phyloP scores from a whole-genome alignment of 2,113 vertebrate genomes.

The Machaerirhynchus nigripectus region DNA sequence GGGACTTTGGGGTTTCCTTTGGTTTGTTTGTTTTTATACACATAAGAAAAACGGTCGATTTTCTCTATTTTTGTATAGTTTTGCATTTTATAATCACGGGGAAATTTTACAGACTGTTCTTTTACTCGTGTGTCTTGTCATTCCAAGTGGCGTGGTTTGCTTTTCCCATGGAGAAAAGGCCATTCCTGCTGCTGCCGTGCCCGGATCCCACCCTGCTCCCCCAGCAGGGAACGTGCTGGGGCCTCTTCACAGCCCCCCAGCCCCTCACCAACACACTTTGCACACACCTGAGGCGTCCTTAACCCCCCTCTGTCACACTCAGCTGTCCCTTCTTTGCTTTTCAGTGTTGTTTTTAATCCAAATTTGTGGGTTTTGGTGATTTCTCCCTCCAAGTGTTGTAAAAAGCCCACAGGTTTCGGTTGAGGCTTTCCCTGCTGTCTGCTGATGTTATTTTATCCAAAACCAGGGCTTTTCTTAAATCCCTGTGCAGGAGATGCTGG shows the following conservation, averaged over 20 bases:
- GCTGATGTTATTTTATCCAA: not conserved
- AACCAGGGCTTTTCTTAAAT: not conserved
- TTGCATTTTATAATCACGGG: conserved; percentile 72
- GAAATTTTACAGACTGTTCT: conserved; percentile 55
- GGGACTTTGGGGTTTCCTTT: not conserved
- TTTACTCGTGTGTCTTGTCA: conserved; percentile 45
- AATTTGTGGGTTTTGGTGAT: not conserved
- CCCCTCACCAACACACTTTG: not conserved
- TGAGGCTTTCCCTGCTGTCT: not conserved
- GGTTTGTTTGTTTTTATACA: conserved; percentile 50
- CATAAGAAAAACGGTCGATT: conserved; percentile 37
- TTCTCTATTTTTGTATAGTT: conserved; percentile 78
- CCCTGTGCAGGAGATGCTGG: not conserved
- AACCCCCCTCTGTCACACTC: not conserved
- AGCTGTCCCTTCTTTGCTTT: not conserved
- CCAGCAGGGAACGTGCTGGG: not conserved
- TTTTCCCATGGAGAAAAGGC: conserved; percentile 26
- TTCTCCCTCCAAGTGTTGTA: not conserved
- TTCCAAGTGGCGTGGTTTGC: conserved; percentile 30
- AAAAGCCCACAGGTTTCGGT: not conserved
- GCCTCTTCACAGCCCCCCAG: not conserved
- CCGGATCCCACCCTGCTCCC: not conserved
- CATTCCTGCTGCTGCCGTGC: conserved; percentile 11
- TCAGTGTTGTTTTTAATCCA: not conserved
- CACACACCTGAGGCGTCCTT: not conserved